These are phyloP conservation scores for Sebastes vulpes DNA, from an alignment of 2,797 vertebrate genomes.

Conservation along the genomic window DNA sequence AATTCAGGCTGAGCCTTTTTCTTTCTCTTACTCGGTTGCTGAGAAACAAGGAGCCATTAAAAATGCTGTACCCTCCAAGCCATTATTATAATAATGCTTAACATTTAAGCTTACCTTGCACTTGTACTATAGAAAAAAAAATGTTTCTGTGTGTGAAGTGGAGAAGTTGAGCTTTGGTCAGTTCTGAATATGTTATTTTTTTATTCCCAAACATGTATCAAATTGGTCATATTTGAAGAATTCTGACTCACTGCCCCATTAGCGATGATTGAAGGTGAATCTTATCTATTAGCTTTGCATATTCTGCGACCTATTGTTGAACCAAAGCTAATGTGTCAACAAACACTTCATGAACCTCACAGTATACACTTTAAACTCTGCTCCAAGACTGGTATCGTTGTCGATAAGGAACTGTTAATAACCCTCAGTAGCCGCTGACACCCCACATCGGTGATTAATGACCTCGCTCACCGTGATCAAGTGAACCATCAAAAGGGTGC, in stretches of 20 bases:
- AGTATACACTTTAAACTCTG: conserved; percentile 46
- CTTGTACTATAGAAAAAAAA: neutral
- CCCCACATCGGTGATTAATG: conserved; percentile 83
- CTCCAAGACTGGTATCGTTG: conserved; percentile 67
- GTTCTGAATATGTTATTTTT: neutral
- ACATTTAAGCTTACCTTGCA: neutral
- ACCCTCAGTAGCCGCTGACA: conserved; percentile 69
- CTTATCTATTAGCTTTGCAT: neutral
- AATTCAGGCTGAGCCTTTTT: neutral
- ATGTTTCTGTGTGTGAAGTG: neutral
- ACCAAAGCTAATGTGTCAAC: neutral
- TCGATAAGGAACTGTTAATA: conserved; percentile 68
- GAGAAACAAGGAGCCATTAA: neutral
- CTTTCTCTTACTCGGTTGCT: neutral
- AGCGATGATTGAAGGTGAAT: neutral
- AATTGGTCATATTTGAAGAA: neutral
- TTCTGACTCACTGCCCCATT: neutral
- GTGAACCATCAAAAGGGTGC: conserved; percentile 66
- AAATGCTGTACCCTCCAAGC: neutral
- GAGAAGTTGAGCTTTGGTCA: neutral
- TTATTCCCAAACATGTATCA: neutral
- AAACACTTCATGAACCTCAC: conserved; percentile 41
- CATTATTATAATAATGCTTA: neutral
- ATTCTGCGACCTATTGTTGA: conserved; percentile 3
- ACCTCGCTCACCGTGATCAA: conserved; percentile 75